These are phyloP conservation scores for Pluvialis apricaria DNA, from an alignment of 2,113 vertebrate species.

Conservation along the genomic window DNA sequence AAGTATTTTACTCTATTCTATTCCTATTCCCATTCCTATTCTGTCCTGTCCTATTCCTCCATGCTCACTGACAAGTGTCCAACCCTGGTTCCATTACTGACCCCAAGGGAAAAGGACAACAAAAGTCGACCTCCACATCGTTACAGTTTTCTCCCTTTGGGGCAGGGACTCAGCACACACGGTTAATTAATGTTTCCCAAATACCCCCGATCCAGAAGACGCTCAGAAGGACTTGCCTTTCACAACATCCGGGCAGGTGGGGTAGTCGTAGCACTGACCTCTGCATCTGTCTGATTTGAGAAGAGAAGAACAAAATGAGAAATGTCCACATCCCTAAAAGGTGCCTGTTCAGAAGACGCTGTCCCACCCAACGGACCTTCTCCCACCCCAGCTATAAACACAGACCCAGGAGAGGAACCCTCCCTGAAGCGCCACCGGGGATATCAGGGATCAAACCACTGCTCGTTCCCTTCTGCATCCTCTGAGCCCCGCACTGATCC, in stretches of 20 bases:
- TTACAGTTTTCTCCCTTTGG: neutral
- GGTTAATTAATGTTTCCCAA: neutral
- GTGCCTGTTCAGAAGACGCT: fast-evolving
- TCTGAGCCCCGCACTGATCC: neutral
- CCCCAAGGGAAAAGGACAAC: too few relatives aligned
- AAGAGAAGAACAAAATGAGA: neutral
- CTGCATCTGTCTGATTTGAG: neutral
- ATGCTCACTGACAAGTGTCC: too few relatives aligned
- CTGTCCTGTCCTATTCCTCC: too few relatives aligned
- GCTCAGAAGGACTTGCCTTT: neutral
- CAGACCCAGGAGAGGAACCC: neutral
- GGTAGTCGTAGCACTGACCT: neutral
- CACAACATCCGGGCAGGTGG: neutral
- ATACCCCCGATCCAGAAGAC: neutral
- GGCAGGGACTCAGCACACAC: neutral
- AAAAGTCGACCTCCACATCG: fast-evolving
- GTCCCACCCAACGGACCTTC: too few relatives aligned
- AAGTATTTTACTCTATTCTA: too few relatives aligned
- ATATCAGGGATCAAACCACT: neutral
- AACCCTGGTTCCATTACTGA: too few relatives aligned
- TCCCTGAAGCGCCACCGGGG: neutral
- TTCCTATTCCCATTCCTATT: too few relatives aligned
- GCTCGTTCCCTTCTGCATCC: neutral
- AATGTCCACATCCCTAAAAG: fast-evolving
- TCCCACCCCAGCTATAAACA: too few relatives aligned